Base-by-base conservation (phyloP, 2,113 vertebrate species). In the Carettochelys insculpta region DNA sequence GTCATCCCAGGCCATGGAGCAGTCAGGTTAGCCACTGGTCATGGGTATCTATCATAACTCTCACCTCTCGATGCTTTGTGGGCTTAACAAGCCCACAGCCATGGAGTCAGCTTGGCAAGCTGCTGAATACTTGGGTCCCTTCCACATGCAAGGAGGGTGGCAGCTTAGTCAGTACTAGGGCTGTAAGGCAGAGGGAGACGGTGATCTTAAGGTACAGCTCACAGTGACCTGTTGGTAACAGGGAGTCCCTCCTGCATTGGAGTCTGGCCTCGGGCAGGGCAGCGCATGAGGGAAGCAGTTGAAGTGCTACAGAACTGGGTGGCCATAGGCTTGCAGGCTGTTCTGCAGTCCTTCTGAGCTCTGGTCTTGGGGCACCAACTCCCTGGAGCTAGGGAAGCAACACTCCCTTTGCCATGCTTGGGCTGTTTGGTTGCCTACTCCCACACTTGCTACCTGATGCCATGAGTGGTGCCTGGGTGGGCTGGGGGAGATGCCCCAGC, bases 161-260 rank as follows among this genome's bases (percentile, higher is more conserved):
- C 7, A 43, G 20, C 5, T 25, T 24, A 8, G 25, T 2, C 41
- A 73, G 14, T 14, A 68, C 61, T 19, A 13, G 22, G 65, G 11
- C 11, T 25, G 22, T 27, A 5, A 4, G 1, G 1, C 24, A 16
- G 12, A 27, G 71, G 24, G 3, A 75, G 11, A 38, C 24, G 7
- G 25, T 41, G 25, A 45, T 43, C 38, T 41, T 45, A 45, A 24
- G 22, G 11, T 25, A 13, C 12, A 3, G 24, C 38, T 41, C 14
- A 3, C 41, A 14, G 24, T 45, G 10, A 13, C 6, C 3, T 45
- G 10, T 34, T 34, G n/a, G n/a, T 1, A 8, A 8, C 61, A 38
- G 61, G 31, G 54, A 27, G 54, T 58, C 53, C 52, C 24, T 27
- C 53, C 2, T n/a, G 1, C 53, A 54, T 5, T 54, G 52, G 52